Conservation (phyloP, 2,113 vertebrate genomes). For the Xiphias gladius region DNA sequence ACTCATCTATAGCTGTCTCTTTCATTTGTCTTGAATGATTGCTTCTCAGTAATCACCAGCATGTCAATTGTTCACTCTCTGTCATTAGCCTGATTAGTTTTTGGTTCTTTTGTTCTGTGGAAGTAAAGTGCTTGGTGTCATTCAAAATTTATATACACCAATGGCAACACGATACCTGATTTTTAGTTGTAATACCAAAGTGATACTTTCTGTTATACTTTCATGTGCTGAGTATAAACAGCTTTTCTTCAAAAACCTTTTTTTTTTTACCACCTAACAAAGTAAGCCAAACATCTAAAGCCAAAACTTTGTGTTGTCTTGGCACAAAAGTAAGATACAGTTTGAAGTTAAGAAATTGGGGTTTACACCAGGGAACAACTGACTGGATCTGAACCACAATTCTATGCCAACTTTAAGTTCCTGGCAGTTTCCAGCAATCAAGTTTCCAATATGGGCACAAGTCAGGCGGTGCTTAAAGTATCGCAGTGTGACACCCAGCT, state of each 20-base stretch:
- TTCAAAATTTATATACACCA: not conserved
- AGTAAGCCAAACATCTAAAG: not conserved
- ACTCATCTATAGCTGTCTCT: constrained; percentile 14
- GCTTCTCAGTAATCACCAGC: constrained; percentile 15
- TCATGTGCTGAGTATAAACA: not conserved
- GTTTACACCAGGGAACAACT: not conserved
- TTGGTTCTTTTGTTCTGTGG: not conserved
- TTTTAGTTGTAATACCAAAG: not conserved
- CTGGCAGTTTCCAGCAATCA: not conserved
- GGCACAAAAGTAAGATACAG: not conserved
- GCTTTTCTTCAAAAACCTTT: not conserved
- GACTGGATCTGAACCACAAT: not conserved
- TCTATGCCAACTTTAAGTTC: not conserved
- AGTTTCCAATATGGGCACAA: constrained; percentile 17
- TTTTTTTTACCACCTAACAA: not conserved
- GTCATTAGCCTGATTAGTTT: not conserved
- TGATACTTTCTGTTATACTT: not conserved
- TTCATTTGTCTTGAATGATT: constrained; percentile 11
- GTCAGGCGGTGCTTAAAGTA: constrained; percentile 23
- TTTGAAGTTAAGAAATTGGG: not conserved
- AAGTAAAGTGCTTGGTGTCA: not conserved
- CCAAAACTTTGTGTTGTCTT: not conserved
- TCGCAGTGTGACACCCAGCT: constrained; percentile 42
- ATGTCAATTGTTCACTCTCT: not conserved
- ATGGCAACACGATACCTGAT: not conserved